phyloP scores from a whole-genome alignment of 2,888 invertebrate genomes.

The Drosophila anomelani region DNA sequence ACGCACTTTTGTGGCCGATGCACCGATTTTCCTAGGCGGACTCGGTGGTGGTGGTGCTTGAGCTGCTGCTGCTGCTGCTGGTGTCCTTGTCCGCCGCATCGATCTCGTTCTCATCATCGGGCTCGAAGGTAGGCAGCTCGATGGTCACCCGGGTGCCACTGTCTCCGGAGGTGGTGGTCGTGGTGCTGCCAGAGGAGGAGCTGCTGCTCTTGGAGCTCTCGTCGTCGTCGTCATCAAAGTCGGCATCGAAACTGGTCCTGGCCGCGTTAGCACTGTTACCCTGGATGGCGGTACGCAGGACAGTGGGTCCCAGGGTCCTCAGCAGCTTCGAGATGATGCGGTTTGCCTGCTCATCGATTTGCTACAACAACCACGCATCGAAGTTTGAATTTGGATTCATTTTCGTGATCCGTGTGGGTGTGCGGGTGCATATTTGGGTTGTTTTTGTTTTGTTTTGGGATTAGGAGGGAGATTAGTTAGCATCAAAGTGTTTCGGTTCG shows the following conservation, averaged over 20 bases:
- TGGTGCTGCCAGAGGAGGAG: constrained; percentile 60
- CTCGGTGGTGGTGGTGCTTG: constrained; percentile 43
- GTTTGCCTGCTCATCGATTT: constrained; percentile 84
- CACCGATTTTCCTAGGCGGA: constrained; percentile 10
- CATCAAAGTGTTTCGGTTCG: constrained; percentile 20
- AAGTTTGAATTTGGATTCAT: constrained; percentile 34
- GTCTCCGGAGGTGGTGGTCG: constrained; percentile 46
- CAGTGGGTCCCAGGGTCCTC: constrained; percentile 89
- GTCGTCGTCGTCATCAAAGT: constrained; percentile 85
- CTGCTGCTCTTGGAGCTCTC: constrained; percentile 71
- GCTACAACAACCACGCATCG: constrained; percentile 82
- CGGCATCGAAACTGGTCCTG: constrained; percentile 85
- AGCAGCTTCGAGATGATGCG: constrained; percentile 86
- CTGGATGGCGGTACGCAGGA: constrained; percentile 86
- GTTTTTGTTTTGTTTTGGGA: constrained; percentile 10
- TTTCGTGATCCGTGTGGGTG: constrained; percentile 4
- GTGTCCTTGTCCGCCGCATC: constrained; percentile 66
- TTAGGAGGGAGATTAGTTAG: constrained; percentile 36
- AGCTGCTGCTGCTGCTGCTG: constrained; percentile 29
- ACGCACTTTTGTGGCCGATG: constrained; percentile 55
- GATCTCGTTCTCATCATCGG: constrained; percentile 87
- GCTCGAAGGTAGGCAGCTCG: constrained; percentile 88
- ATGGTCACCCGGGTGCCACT: constrained; percentile 87
- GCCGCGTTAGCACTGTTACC: constrained; percentile 83
- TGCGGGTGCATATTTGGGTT: constrained; percentile 14